phyloP scores from a whole-genome alignment of 1,140 invertebrate genomes.

The Bombus cullumanus region DNA sequence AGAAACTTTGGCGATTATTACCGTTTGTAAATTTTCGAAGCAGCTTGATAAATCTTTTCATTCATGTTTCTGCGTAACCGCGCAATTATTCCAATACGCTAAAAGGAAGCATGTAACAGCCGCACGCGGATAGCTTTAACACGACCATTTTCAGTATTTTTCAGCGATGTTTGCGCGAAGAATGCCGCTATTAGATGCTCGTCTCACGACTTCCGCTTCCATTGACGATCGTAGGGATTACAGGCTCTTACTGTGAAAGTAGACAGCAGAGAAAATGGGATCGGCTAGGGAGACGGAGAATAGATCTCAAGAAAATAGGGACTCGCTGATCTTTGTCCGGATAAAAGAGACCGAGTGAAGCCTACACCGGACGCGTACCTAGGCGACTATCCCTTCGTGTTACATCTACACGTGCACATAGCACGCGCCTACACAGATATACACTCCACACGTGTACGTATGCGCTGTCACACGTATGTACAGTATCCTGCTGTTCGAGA shows the following conservation, averaged over 20 bases:
- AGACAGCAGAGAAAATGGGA: conserved; percentile 33
- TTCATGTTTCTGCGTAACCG: no score
- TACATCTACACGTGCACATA: no score
- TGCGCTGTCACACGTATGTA: no score
- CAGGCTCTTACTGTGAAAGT: conserved; percentile 21
- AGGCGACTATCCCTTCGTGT: no score
- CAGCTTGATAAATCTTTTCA: no score
- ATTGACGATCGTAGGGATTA: conserved; percentile 36
- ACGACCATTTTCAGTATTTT: not conserved
- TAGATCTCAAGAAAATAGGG: conserved; percentile 44
- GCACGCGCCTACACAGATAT: no score
- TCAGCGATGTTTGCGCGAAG: conserved; percentile 1
- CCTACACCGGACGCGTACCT: no score
- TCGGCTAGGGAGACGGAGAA: not conserved
- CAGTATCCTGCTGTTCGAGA: conserved; percentile 6
- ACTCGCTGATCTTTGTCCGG: conserved; percentile 25
- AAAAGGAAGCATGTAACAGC: not conserved
- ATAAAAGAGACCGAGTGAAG: conserved; percentile 1
- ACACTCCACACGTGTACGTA: no score
- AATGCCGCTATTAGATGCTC: not conserved
- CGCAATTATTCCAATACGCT: not conserved
- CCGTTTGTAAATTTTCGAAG: not conserved
- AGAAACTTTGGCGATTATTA: no score
- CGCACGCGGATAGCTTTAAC: not conserved
- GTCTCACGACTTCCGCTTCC: conserved; percentile 5